Evolutionary conservation across 1,140 invertebrate species (phyloP).

Genomic region (Sinonovacula constricta): DNA sequence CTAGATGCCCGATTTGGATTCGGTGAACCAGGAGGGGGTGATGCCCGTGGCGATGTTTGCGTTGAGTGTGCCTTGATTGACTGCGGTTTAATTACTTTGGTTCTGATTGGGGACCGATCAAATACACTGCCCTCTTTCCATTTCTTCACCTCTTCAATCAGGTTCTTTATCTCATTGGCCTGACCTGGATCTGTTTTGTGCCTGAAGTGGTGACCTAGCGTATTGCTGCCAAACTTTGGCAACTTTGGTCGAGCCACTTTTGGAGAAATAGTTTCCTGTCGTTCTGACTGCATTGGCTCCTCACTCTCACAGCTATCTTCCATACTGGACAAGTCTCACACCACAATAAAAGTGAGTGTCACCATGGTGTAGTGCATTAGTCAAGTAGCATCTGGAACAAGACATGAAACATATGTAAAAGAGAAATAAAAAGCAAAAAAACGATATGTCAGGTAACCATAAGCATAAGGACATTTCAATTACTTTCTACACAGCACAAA

Average conservation of each 20-base stretch:
- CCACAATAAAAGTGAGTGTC: no score
- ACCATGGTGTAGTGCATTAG: no score
- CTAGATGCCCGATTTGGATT: conserved; percentile 51
- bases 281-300: conserved; percentile 10
- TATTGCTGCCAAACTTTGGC: conserved; percentile 58
- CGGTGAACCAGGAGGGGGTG: conserved; percentile 64
- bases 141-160: conserved; percentile 70
- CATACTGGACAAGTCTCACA: no score
- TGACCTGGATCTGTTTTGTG: conserved; percentile 67
- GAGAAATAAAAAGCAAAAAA: no score
- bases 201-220: conserved; percentile 48
- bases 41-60: conserved; percentile 61
- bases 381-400: no score
- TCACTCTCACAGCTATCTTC: conserved; percentile 15
- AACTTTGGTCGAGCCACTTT: conserved; percentile 67
- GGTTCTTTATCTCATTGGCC: conserved; percentile 62
- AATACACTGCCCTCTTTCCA: conserved; percentile 61
- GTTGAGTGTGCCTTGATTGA: conserved; percentile 61
- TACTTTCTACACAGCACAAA: no score
- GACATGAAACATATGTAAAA: no score
- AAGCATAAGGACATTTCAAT: no score
- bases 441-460: no score
- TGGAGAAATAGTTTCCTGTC: conserved; percentile 55
- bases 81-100: conserved; percentile 46
- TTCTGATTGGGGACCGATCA: conserved; percentile 24